These are phyloP conservation scores for Dyspetes luteomarginatus DNA, from an alignment of 2,888 invertebrate genomes.

Conservation along the genomic window DNA sequence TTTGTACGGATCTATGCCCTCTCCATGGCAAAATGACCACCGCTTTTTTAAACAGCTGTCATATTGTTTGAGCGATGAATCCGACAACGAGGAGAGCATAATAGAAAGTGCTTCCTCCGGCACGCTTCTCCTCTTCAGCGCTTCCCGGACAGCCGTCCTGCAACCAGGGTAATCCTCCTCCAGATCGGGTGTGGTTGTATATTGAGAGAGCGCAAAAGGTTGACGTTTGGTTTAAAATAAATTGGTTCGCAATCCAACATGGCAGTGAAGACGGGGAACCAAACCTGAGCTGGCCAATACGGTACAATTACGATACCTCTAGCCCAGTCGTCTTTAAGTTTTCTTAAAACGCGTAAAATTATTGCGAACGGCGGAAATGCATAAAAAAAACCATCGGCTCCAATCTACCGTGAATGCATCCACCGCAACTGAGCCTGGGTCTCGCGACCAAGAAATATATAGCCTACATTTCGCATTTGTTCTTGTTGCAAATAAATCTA, in stretches of 20 bases:
- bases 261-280: constrained; percentile 60
- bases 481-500: constrained; percentile 66
- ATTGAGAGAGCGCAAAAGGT: constrained; percentile 38
- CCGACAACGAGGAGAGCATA: neutral
- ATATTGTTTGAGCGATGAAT: neutral
- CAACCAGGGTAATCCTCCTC: constrained; percentile 39
- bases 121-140: neutral
- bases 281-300: constrained; percentile 62
- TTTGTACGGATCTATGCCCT: neutral
- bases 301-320: constrained; percentile 64
- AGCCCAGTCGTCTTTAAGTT: constrained; percentile 50
- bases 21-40: neutral
- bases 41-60: neutral
- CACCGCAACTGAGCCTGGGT: constrained; percentile 56
- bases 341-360: constrained; percentile 59
- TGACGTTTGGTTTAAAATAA: constrained; percentile 49
- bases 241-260: constrained; percentile 51
- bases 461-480: constrained; percentile 63
- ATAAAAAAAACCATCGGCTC: constrained; percentile 55
- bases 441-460: constrained; percentile 64
- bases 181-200: constrained; percentile 43
- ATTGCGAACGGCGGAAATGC: constrained; percentile 65
- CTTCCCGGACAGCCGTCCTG: constrained; percentile 27
- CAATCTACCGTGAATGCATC: constrained; percentile 66
- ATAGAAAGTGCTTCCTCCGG: neutral